Conservation (phyloP, 2,888 invertebrate genomes). For the Byasa hedistus region DNA sequence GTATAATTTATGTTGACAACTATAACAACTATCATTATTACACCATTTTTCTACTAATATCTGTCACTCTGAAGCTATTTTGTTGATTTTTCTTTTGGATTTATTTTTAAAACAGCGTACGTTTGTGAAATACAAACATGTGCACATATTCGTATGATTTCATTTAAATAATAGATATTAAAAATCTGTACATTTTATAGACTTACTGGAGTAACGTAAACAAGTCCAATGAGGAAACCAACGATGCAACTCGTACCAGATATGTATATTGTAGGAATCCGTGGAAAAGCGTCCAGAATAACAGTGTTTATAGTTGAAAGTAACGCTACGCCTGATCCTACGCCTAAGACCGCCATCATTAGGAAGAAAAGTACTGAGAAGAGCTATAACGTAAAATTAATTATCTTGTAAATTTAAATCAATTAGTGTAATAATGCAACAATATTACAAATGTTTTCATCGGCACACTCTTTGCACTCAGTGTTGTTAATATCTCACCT, state of each 20-base stretch:
- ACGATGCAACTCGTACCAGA: constrained; percentile 71
- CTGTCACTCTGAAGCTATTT: no score
- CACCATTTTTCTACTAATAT: no score
- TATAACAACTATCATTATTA: no score
- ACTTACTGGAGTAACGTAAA: constrained; percentile 87
- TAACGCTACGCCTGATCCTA: constrained; percentile 87
- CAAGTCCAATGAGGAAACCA: constrained; percentile 83
- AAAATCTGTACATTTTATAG: neutral
- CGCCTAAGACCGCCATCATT: constrained; percentile 89
- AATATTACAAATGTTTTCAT: neutral
- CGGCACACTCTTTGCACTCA: neutral
- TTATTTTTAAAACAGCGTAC: no score
- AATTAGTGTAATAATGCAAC: no score
- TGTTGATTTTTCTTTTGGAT: no score
- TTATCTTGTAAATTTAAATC: neutral
- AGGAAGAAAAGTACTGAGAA: constrained; percentile 89
- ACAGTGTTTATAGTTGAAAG: constrained; percentile 84
- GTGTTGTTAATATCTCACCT: constrained; percentile 68
- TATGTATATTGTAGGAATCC: constrained; percentile 79
- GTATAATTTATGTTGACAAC: neutral
- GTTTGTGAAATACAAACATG: no score
- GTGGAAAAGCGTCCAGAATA: constrained; percentile 84
- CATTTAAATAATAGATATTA: no score
- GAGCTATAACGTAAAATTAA: constrained; percentile 61
- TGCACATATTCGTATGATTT: no score